These are phyloP conservation scores for Anoplophora glabripennis DNA, from an alignment of 1,140 invertebrate genomes.

Conservation along the genomic window DNA sequence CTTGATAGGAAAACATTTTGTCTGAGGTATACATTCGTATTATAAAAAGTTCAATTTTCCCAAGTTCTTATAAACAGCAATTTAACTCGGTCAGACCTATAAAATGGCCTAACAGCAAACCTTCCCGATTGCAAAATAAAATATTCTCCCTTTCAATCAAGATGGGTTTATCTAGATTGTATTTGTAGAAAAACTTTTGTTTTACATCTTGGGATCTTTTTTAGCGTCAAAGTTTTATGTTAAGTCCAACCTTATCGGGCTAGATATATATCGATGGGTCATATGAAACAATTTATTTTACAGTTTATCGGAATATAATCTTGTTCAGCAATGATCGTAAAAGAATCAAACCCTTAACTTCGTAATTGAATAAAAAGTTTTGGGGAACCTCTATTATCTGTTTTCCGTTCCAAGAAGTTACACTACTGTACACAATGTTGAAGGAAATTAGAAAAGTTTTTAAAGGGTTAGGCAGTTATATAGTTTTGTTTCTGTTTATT, in stretches of 20 bases:
- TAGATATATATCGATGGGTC: conserved; percentile 16
- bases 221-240: conserved; percentile 19
- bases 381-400: too few species aligned
- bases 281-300: conserved; percentile 18
- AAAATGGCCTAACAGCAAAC: neutral
- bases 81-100: neutral
- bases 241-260: conserved; percentile 19
- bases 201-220: conserved; percentile 6
- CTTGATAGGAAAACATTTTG: too few species aligned
- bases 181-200: conserved; percentile 17
- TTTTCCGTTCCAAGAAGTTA: too few species aligned
- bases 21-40: too few species aligned
- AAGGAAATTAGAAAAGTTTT: too few species aligned
- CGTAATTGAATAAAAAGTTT: too few species aligned
- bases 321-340: neutral
- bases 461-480: too few species aligned
- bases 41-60: too few species aligned
- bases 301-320: conserved; percentile 3
- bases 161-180: conserved; percentile 16
- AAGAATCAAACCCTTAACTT: too few species aligned
- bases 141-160: neutral
- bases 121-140: conserved; percentile 6
- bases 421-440: too few species aligned
- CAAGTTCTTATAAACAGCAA: too few species aligned
- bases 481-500: too few species aligned